Evolutionary conservation across 2,797 vertebrate genomes (phyloP).

Genomic region (Cyclura pinguis): DNA sequence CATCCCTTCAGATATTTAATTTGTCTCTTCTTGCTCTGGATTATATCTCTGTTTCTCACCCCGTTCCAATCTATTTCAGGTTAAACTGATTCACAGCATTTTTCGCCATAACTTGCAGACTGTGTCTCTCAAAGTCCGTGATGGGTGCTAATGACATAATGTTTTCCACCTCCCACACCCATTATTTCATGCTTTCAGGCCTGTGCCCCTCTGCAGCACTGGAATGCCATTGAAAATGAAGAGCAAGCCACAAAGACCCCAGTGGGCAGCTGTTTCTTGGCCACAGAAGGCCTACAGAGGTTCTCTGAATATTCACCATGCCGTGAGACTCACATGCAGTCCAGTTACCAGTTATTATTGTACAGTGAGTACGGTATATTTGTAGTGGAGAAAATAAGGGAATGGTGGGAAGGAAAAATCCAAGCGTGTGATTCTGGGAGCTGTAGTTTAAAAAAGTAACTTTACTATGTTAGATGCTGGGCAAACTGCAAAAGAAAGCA

Average conservation of each 20-base stretch:
- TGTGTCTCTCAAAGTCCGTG: background rate
- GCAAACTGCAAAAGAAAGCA: background rate
- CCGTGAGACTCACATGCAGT: background rate
- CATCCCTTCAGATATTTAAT: background rate
- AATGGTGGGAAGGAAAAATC: background rate
- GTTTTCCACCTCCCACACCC: no score
- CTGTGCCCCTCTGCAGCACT: conserved; percentile 35
- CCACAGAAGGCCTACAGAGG: background rate
- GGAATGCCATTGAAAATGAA: background rate
- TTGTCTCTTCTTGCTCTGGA: background rate
- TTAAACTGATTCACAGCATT: background rate
- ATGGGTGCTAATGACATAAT: no score
- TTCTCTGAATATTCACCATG: conserved; percentile 30
- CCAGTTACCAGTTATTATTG: fast-evolving
- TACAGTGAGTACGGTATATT: conserved; percentile 11
- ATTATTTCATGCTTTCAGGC: background rate
- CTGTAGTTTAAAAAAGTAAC: background rate
- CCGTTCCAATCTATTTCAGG: background rate
- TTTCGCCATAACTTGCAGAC: background rate
- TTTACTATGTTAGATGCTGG: background rate
- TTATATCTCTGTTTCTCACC: background rate
- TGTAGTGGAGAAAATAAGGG: background rate
- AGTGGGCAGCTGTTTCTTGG: conserved; percentile 26
- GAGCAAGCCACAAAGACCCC: conserved; percentile 29
- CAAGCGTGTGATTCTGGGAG: background rate